These are phyloP conservation scores for Nymphalis c-album DNA, from an alignment of 2,888 invertebrate genomes.

Conservation along the genomic window DNA sequence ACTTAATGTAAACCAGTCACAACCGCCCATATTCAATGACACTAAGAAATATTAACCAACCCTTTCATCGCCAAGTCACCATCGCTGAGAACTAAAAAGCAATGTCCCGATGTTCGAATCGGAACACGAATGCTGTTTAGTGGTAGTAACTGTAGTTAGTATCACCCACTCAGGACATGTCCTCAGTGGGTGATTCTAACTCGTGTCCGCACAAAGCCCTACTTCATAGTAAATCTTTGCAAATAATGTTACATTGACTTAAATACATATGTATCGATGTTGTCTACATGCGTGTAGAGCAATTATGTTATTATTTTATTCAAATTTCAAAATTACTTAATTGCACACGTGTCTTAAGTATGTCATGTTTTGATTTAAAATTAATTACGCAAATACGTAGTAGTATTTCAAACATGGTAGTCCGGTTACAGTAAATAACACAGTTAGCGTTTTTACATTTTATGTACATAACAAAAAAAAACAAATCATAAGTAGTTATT, in stretches of 20 bases:
- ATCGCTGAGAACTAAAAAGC: no score
- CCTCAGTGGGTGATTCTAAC: no score
- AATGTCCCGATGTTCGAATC: no score
- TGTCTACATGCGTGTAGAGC: neutral
- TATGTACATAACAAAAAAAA: neutral
- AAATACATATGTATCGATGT: neutral
- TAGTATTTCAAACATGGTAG: neutral
- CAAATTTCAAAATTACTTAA: slow-evolving; percentile 2
- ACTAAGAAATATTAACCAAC: no score
- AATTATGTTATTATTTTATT: neutral
- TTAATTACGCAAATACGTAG: neutral
- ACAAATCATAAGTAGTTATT: slow-evolving; percentile 8
- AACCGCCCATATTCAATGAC: no score
- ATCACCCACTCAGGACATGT: no score
- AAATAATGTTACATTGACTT: neutral
- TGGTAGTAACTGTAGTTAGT: no score
- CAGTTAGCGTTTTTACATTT: neutral
- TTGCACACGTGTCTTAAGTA: slow-evolving; percentile 2
- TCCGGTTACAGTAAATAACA: slow-evolving; percentile 1
- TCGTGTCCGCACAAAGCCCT: no score
- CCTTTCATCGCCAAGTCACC: no score
- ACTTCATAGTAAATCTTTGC: no score
- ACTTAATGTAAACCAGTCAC: no score
- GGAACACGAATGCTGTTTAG: no score
- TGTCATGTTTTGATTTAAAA: slow-evolving; percentile 7